Evolutionary conservation across 1,140 invertebrate species (phyloP).

Genomic region (Tetragnatha versicolor): DNA sequence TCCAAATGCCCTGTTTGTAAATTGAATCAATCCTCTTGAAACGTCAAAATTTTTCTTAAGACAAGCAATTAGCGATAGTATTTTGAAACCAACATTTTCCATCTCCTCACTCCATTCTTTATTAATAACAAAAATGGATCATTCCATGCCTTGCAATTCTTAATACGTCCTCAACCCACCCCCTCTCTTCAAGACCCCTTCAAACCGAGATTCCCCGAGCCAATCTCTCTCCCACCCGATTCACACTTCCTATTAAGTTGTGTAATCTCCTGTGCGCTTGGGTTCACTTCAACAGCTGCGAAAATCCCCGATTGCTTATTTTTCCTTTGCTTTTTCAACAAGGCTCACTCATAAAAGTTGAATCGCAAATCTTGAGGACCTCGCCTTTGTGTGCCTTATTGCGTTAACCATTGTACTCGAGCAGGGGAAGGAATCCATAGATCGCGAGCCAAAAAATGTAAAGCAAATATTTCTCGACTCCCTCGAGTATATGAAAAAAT

Average conservation of each 20-base stretch:
- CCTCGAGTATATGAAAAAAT: slow-evolving; percentile 4
- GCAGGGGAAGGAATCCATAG: slow-evolving; percentile 6
- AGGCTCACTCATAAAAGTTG: neutral
- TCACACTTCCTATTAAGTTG: no score
- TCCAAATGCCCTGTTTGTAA: no score
- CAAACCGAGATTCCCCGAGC: neutral
- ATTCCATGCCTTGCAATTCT: no score
- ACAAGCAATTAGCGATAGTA: no score
- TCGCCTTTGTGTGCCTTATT: slow-evolving; percentile 17
- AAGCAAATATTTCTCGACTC: slow-evolving; percentile 47
- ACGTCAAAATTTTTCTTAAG: no score
- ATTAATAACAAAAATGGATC: no score
- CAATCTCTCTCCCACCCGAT: neutral
- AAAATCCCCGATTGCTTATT: slow-evolving; percentile 28
- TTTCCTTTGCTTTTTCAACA: neutral
- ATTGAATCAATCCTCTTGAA: no score
- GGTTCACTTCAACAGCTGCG: slow-evolving; percentile 4
- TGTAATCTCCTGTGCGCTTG: no score
- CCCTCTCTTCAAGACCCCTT: neutral
- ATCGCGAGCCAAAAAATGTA: slow-evolving; percentile 16
- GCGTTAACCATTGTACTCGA: slow-evolving; percentile 13
- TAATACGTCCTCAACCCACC: no score
- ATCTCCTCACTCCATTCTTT: no score
- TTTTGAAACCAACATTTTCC: no score
- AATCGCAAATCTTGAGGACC: slow-evolving; percentile 13